These are phyloP conservation scores for Trachymyrmex cornetzi DNA, from an alignment of 1,140 invertebrate species.

Conservation along the genomic window DNA sequence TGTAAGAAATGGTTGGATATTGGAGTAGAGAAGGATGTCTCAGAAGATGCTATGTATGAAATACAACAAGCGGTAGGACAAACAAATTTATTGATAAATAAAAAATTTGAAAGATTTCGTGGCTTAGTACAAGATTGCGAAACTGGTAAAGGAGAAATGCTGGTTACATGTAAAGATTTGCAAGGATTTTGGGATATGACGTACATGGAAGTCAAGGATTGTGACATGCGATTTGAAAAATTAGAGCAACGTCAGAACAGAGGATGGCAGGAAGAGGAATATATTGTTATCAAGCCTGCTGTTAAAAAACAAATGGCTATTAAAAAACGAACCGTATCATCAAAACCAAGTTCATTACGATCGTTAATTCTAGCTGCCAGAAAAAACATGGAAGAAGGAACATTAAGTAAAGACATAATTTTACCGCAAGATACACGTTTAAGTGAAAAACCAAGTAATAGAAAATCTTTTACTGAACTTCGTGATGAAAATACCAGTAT, in stretches of 20 bases:
- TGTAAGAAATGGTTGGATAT: slow-evolving; percentile 85
- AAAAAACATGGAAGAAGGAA: slow-evolving; percentile 62
- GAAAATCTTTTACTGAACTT: not conserved
- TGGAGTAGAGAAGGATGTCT: slow-evolving; percentile 72
- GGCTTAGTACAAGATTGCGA: slow-evolving; percentile 89
- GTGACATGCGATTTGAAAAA: slow-evolving; percentile 87
- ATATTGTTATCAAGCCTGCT: slow-evolving; percentile 86
- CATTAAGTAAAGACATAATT: not conserved
- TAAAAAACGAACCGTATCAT: slow-evolving; percentile 67
- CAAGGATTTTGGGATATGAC: slow-evolving; percentile 94
- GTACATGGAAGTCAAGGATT: slow-evolving; percentile 89
- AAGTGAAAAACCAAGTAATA: not conserved
- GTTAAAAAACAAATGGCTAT: slow-evolving; percentile 66
- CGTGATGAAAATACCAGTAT: not conserved
- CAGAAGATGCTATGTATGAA: slow-evolving; percentile 87
- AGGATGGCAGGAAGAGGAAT: slow-evolving; percentile 86
- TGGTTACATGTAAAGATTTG: slow-evolving; percentile 89
- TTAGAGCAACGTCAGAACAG: slow-evolving; percentile 85
- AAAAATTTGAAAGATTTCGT: slow-evolving; percentile 90
- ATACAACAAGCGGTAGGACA: slow-evolving; percentile 91
- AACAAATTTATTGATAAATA: slow-evolving; percentile 89
- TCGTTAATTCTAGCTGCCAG: slow-evolving; percentile 79
- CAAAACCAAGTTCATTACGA: slow-evolving; percentile 74
- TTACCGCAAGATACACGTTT: not conserved
- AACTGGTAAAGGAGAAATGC: slow-evolving; percentile 87